Evolutionary conservation across 2,113 vertebrate species (phyloP).

Genomic region (Okapia johnstoni): DNA sequence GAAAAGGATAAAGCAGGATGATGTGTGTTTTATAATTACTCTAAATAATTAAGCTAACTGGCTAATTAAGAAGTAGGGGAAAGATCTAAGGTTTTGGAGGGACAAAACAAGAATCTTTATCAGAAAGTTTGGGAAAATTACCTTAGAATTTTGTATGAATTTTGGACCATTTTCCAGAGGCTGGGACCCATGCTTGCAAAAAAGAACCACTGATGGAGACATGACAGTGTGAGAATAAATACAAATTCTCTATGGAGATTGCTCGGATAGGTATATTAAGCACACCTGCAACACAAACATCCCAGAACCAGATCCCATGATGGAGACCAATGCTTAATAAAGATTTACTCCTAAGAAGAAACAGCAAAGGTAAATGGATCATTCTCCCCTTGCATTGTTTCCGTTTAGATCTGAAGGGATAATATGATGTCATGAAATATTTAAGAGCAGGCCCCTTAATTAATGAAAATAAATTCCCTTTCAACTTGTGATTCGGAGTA

Average conservation of each 20-base stretch:
- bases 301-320: background rate
- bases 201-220: background rate
- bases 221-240: background rate
- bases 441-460: background rate
- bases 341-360: background rate
- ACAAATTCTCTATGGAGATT: background rate
- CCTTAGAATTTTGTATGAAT: background rate
- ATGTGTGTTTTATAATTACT: background rate
- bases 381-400: background rate
- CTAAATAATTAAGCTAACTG: background rate
- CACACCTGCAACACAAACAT: background rate
- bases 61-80: background rate
- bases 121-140: background rate
- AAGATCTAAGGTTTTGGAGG: background rate
- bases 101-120: background rate
- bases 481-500: background rate
- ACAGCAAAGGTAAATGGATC: background rate
- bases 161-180: background rate
- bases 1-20: background rate
- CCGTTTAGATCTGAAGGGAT: background rate
- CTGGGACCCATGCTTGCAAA: background rate
- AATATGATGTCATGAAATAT: background rate
- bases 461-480: background rate
- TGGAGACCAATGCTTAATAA: background rate
- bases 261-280: background rate